Evolutionary conservation across 2,113 vertebrate genomes (phyloP).

Genomic region (Callorhinus ursinus): DNA sequence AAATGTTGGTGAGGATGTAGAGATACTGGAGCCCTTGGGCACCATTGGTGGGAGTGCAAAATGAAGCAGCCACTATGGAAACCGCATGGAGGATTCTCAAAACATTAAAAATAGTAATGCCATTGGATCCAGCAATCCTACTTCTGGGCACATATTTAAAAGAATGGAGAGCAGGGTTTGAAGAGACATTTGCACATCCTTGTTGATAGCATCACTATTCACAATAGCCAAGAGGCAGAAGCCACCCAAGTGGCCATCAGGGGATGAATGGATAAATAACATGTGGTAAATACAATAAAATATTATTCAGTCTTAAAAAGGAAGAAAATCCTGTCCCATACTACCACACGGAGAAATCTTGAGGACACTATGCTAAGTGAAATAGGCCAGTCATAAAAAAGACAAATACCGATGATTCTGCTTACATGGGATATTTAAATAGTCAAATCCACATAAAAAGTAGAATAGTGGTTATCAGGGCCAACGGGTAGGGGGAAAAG

Average conservation of each 20-base stretch:
- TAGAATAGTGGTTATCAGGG: neutral
- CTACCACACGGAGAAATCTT: neutral
- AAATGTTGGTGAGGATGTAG: neutral
- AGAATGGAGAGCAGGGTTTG: neutral
- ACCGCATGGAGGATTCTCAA: neutral
- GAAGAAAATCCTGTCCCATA: neutral
- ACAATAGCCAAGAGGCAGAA: neutral
- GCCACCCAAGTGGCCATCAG: neutral
- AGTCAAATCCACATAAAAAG: neutral
- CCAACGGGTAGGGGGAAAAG: neutral
- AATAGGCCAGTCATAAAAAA: neutral
- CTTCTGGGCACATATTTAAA: neutral
- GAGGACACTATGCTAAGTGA: neutral
- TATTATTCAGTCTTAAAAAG: neutral
- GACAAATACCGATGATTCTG: neutral
- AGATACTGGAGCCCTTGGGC: neutral
- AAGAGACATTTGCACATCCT: neutral
- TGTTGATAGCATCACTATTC: neutral
- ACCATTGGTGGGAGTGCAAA: neutral
- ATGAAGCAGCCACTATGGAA: neutral
- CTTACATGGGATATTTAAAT: neutral
- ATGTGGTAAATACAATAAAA: neutral
- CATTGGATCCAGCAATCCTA: neutral
- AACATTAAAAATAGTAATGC: neutral
- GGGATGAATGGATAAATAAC: neutral